A percentile compares a stretch with the other conserved stretches of the same genome.
Evolutionary conservation across 2,797 vertebrate species (phyloP).

Genomic region (Aythya fuligula): DNA sequence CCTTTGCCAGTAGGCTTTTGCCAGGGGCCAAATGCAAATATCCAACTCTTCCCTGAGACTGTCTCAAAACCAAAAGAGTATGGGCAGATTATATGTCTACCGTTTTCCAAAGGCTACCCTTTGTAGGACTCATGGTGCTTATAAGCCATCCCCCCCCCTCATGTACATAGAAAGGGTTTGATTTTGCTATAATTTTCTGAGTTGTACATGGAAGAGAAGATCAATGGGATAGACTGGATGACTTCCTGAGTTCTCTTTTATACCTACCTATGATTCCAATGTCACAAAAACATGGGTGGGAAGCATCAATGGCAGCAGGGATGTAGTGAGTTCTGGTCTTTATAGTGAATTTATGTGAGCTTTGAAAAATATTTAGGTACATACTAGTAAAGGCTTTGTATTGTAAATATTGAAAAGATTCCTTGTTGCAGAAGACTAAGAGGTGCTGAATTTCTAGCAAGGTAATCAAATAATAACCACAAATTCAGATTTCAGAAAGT

Average conservation of each 20-base stretch:
- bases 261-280: background rate
- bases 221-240: background rate
- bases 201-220: background rate
- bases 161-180: background rate
- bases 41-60: background rate
- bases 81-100: background rate
- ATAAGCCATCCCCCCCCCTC: background rate
- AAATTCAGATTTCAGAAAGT: background rate
- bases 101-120: background rate
- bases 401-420: conserved; percentile 8
- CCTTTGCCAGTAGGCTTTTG: background rate
- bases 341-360: background rate
- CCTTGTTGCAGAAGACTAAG: background rate
- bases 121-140: background rate
- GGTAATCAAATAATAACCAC: background rate
- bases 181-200: background rate
- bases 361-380: conserved; percentile 40
- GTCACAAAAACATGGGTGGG: background rate
- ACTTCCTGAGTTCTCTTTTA: background rate
- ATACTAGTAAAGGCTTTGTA: background rate
- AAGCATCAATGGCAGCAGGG: background rate
- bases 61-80: background rate
- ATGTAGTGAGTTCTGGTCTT: background rate
- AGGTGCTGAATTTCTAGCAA: background rate
- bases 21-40: background rate